Percentiles rank a stretch among this genome's conserved stretches.
phyloP scores from a whole-genome alignment of 2,113 vertebrate genomes.

The Tychaedon coryphoeus region DNA sequence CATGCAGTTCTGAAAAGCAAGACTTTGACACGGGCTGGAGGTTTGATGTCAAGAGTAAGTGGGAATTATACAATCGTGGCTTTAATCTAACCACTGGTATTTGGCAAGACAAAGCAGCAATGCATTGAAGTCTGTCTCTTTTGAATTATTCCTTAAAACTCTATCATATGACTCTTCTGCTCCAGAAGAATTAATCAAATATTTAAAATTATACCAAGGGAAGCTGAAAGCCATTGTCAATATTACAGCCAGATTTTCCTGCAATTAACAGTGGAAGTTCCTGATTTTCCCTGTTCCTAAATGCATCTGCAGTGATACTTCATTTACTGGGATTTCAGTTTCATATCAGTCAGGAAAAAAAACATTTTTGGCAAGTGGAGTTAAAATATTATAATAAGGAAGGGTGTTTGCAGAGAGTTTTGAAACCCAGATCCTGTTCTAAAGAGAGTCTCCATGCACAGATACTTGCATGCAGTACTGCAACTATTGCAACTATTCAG shows the following conservation, averaged over 20 bases:
- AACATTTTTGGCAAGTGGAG: not conserved
- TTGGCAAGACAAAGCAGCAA: conserved; percentile 16
- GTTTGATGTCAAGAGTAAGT: conserved; percentile 20
- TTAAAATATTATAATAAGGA: not conserved
- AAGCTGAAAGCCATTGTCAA: not conserved
- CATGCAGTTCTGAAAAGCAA: not conserved
- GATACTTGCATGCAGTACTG: not conserved
- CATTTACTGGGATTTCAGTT: not conserved
- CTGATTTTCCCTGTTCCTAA: not conserved
- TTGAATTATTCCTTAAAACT: conserved; percentile 2
- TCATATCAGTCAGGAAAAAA: not conserved
- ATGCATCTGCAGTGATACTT: not conserved
- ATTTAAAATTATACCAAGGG: not conserved
- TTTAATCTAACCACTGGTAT: conserved; percentile 28
- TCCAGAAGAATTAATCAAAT: not conserved
- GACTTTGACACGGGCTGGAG: not conserved
- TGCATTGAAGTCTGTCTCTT: not conserved
- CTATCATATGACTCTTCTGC: conserved; percentile 28
- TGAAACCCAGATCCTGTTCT: not conserved
- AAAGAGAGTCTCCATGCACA: not conserved
- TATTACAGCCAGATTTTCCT: not conserved
- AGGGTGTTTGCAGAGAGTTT: not conserved
- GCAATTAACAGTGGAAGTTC: not conserved
- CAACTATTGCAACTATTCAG: not conserved
- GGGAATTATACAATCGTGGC: not conserved